Conservation (phyloP, 2,797 vertebrate genomes). For the Propithecus deckenii region DNA sequence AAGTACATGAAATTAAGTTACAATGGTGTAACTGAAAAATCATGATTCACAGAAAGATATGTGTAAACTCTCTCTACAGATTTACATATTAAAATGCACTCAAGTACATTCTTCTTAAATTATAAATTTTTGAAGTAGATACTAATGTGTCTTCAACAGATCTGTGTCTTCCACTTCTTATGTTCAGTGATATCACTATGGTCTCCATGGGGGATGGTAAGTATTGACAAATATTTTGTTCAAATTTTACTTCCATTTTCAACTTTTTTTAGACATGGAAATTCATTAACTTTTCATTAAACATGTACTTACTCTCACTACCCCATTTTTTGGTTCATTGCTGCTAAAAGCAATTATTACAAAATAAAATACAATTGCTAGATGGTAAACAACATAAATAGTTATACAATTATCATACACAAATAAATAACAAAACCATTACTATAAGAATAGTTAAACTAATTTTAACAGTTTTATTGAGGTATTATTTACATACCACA, state of each 20-base stretch:
- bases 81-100: background rate
- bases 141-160: background rate
- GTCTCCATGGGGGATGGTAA: background rate
- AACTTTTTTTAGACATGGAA: background rate
- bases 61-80: background rate
- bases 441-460: background rate
- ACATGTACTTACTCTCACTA: fast-evolving
- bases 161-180: background rate
- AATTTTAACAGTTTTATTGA: background rate
- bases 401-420: background rate
- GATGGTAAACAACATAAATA: background rate
- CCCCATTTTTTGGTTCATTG: background rate
- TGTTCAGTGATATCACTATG: background rate
- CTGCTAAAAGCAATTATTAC: background rate
- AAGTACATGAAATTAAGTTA: background rate
- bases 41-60: background rate
- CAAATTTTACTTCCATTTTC: background rate
- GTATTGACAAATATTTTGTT: background rate
- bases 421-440: background rate
- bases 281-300: background rate
- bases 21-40: background rate
- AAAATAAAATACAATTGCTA: background rate
- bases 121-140: background rate
- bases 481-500: background rate
- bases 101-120: background rate